phyloP scores from a whole-genome alignment of 30 jellyfish, hydroid and myxozoan species.

The Aurelia sp. region DNA sequence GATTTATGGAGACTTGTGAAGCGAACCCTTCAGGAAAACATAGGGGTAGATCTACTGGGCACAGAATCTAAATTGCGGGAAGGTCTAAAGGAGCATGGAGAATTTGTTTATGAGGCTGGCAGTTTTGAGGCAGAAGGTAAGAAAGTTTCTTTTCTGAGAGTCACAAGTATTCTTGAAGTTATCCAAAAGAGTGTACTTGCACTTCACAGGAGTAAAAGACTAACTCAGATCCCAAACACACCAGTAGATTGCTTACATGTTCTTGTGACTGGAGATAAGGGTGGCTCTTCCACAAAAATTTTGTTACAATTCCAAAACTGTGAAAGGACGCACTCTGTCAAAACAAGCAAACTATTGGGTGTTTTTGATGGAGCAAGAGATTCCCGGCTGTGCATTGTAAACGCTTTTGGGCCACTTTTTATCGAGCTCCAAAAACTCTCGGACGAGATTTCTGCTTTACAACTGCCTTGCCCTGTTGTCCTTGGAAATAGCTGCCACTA shows the following conservation, averaged over 20 bases:
- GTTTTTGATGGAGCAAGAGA: too few relatives aligned
- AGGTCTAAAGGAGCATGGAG: not conserved
- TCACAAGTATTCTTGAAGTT: not conserved
- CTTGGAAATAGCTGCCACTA: not conserved
- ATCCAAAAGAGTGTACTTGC: not conserved
- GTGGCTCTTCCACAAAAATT: too few relatives aligned
- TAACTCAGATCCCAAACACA: not conserved
- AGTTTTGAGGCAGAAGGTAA: conserved; percentile 8
- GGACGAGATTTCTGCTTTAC: not conserved
- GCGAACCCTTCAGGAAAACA: not conserved
- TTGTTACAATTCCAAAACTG: too few relatives aligned
- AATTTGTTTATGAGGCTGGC: conserved; percentile 4
- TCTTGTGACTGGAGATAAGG: too few relatives aligned
- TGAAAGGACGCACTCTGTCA: too few relatives aligned
- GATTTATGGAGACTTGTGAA: conserved; percentile 9
- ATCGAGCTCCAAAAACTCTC: not conserved
- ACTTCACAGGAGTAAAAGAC: not conserved
- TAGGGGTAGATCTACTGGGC: not conserved
- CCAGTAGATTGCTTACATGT: not conserved
- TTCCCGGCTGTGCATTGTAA: too few relatives aligned
- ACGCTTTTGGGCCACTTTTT: too few relatives aligned
- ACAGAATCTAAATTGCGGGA: not conserved
- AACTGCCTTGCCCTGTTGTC: not conserved
- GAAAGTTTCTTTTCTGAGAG: conserved; percentile 14
- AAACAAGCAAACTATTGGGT: too few relatives aligned